Evolutionary conservation across 2,797 vertebrate genomes (phyloP).

Genomic region (Buceros bicornis): DNA sequence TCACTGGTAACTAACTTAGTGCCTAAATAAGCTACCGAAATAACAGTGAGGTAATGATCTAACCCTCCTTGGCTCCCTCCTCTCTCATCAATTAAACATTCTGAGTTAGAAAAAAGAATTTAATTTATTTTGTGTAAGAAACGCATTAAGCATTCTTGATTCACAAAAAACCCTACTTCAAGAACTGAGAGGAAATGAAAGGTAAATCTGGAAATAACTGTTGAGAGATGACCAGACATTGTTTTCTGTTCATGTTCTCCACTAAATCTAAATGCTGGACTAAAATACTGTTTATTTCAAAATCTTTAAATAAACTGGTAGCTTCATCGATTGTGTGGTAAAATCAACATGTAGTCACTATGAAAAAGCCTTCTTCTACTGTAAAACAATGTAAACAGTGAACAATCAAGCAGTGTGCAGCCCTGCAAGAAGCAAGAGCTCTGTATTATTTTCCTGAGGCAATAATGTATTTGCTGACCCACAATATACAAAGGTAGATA

Average conservation of each 20-base stretch:
- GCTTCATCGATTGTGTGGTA: background rate
- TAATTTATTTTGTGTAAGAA: background rate
- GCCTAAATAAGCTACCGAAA: background rate
- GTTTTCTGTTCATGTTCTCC: background rate
- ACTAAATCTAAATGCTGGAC: background rate
- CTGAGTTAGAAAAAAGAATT: background rate
- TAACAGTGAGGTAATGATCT: background rate
- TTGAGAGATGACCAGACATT: background rate
- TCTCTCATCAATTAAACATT: background rate
- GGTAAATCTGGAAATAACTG: background rate
- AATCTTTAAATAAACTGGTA: background rate
- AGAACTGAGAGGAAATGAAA: background rate
- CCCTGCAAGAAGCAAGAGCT: background rate
- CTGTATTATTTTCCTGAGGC: background rate
- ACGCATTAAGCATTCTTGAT: background rate
- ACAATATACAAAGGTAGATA: constrained; percentile 22
- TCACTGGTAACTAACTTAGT: background rate
- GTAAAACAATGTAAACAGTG: background rate
- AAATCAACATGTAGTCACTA: background rate
- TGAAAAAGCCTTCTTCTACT: background rate
- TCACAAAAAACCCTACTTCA: background rate
- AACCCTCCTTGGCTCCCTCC: background rate
- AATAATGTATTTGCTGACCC: constrained; percentile 3
- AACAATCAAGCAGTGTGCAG: background rate
- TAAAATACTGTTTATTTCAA: background rate